These are phyloP conservation scores for Aculops lycopersici DNA, from an alignment of 1,140 invertebrate species.

Conservation along the genomic window DNA sequence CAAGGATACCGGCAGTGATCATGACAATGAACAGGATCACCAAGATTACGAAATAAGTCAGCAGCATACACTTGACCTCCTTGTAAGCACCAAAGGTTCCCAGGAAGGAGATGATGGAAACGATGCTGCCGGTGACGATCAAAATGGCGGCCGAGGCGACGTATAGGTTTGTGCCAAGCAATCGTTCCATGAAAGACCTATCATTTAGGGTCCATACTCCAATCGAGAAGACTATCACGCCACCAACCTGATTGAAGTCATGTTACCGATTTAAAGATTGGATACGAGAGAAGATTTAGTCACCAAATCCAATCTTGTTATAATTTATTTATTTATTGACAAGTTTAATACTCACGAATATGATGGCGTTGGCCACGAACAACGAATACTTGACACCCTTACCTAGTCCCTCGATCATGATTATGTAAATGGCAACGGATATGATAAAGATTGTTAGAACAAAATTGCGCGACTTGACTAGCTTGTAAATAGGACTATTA, in stretches of 20 bases:
- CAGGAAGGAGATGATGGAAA: slow-evolving; percentile 41
- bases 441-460: not conserved
- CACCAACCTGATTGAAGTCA: slow-evolving; percentile 29
- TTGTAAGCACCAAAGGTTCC: slow-evolving; percentile 52
- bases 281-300: not conserved
- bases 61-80: slow-evolving; percentile 54
- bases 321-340: not conserved
- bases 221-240: slow-evolving; percentile 32
- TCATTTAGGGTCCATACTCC: slow-evolving; percentile 47
- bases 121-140: slow-evolving; percentile 35
- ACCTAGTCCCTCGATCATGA: slow-evolving; percentile 15
- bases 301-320: not conserved
- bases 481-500: not conserved
- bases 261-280: not conserved
- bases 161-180: slow-evolving; percentile 48
- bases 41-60: slow-evolving; percentile 54
- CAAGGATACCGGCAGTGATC: slow-evolving; percentile 46
- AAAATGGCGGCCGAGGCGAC: slow-evolving; percentile 33
- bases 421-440: not conserved
- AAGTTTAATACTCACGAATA: slow-evolving; percentile 15
- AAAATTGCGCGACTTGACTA: not conserved
- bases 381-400: slow-evolving; percentile 17
- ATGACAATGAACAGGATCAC: slow-evolving; percentile 54
- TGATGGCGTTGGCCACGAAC: slow-evolving; percentile 17
- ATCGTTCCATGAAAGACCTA: slow-evolving; percentile 40